Evolutionary conservation across 2,888 invertebrate genomes (phyloP).

Genomic region (Tillus elongatus): DNA sequence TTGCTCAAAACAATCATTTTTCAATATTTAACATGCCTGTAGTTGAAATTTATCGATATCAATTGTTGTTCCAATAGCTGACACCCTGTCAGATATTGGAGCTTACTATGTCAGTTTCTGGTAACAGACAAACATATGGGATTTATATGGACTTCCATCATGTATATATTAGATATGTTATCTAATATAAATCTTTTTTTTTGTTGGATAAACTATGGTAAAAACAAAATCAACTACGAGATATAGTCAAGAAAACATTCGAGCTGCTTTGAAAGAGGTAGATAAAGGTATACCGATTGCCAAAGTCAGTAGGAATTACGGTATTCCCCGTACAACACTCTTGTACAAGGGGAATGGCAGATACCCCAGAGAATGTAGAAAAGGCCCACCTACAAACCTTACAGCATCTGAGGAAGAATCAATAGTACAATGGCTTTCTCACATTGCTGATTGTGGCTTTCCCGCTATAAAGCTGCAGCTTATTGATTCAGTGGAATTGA

Average conservation of each 20-base stretch:
- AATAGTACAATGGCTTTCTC: conserved; percentile 13
- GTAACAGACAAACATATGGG: too few relatives aligned
- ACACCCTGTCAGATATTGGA: too few relatives aligned
- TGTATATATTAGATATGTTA: too few relatives aligned
- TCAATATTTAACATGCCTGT: too few relatives aligned
- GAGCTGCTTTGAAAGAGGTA: conserved; percentile 11
- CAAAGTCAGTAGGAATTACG: conserved; percentile 12
- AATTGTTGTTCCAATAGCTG: too few relatives aligned
- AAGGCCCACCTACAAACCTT: conserved; percentile 14
- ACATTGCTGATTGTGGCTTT: conserved; percentile 14
- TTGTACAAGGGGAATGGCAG: conserved; percentile 13
- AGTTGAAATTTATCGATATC: too few relatives aligned
- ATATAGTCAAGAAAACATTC: conserved; percentile 10
- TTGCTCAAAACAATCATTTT: too few relatives aligned
- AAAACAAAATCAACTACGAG: too few relatives aligned
- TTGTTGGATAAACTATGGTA: too few relatives aligned
- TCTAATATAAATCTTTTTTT: too few relatives aligned
- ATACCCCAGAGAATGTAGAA: conserved; percentile 13
- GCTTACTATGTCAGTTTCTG: too few relatives aligned
- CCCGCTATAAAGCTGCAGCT: conserved; percentile 14
- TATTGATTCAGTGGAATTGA: conserved; percentile 12
- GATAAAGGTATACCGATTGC: conserved; percentile 13
- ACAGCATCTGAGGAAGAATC: conserved; percentile 11
- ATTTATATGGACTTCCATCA: too few relatives aligned
- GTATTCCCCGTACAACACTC: conserved; percentile 12